phyloP scores from a whole-genome alignment of 2,113 vertebrate species.

The Thermophis baileyi region DNA sequence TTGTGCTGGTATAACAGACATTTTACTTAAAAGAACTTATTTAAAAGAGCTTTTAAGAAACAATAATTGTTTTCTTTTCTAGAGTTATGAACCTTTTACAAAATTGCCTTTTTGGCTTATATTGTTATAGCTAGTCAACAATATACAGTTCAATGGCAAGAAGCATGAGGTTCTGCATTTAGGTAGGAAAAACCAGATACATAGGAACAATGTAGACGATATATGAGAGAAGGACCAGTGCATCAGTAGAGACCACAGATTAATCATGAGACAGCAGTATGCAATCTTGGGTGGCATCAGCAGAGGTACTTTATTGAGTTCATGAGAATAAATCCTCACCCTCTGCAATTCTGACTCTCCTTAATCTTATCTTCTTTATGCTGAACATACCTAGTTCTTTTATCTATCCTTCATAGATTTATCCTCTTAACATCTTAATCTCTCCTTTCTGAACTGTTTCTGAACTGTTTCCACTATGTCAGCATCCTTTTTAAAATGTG shows the following conservation, averaged over 20 bases:
- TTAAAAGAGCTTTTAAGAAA: background rate
- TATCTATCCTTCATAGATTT: background rate
- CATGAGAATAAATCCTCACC: background rate
- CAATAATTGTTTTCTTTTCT: background rate
- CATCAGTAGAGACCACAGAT: background rate
- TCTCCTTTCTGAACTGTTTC: background rate
- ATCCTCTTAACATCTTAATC: background rate
- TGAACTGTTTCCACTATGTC: background rate
- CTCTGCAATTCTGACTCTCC: background rate
- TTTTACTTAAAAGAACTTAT: background rate
- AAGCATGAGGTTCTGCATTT: background rate
- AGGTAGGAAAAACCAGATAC: background rate
- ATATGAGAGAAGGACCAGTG: background rate
- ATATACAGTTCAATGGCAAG: background rate
- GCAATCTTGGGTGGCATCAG: background rate
- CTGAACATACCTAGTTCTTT: background rate
- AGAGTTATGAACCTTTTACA: background rate
- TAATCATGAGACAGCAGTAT: background rate
- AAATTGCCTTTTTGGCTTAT: constrained; percentile 8
- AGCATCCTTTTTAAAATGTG: background rate
- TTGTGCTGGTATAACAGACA: background rate
- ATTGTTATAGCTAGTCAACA: background rate
- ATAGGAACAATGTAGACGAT: background rate
- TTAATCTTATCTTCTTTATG: background rate
- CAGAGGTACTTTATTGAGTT: background rate